Percentiles rank a stretch among this genome's conserved stretches.
Conservation (phyloP, 2,113 vertebrate species). For the Cyprinus carpio region DNA sequence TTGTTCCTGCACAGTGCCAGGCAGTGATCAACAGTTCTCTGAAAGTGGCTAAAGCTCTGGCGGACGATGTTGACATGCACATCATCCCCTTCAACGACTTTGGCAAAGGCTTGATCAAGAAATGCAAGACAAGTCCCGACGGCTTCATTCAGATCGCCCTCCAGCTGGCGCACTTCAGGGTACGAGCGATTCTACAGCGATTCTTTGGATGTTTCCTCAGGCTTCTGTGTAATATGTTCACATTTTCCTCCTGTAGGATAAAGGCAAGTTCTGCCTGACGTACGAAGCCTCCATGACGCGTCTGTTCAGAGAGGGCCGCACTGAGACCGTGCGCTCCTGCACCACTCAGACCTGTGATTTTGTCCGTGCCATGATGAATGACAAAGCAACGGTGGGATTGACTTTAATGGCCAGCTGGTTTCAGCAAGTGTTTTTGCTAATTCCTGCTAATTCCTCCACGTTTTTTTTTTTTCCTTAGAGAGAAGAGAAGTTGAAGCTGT, state of each 20-base stretch:
- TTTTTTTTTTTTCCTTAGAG: conserved; percentile 64
- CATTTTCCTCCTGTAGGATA: conserved; percentile 79
- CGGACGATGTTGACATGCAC: conserved; percentile 87
- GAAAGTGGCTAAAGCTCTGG: conserved; percentile 77
- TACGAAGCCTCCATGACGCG: conserved; percentile 99
- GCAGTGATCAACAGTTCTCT: conserved; percentile 82
- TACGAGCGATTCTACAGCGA: conserved; percentile 51
- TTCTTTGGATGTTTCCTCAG: background rate
- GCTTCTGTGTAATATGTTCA: background rate
- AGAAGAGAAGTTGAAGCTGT: conserved; percentile 78
- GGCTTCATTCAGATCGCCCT: conserved; percentile 92
- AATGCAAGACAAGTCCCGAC: conserved; percentile 89
- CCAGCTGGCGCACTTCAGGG: conserved; percentile 93
- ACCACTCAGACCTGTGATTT: conserved; percentile 84
- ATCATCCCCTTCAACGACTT: conserved; percentile 85
- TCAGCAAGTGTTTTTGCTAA: background rate
- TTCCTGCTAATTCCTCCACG: background rate
- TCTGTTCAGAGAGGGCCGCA: conserved; percentile 94
- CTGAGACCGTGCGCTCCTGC: conserved; percentile 95
- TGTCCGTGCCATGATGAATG: conserved; percentile 83
- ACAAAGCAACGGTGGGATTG: conserved; percentile 78
- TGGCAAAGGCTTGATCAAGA: conserved; percentile 94
- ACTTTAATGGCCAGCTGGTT: background rate
- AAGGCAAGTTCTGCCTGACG: conserved; percentile 92
- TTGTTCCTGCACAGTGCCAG: conserved; percentile 78